Conservation (phyloP, 2,888 invertebrate species). For the Latheticus oryzae region DNA sequence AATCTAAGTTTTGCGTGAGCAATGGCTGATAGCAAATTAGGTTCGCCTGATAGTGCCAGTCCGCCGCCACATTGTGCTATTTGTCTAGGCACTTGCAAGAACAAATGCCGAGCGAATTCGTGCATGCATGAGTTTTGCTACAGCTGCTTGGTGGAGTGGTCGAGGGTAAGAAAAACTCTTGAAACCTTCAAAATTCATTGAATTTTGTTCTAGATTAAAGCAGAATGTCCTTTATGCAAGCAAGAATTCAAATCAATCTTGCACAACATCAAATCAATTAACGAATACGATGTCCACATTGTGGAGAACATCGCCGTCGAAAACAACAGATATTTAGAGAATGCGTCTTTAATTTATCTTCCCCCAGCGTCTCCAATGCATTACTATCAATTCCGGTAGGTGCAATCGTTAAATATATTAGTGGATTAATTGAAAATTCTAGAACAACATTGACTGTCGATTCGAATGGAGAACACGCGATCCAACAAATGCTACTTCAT, state of each 20-base stretch:
- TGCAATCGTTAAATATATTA: conserved; percentile 17
- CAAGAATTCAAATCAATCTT: conserved; percentile 91
- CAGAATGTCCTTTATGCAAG: conserved; percentile 95
- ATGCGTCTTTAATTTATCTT: conserved; percentile 37
- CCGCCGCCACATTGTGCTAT: conserved; percentile 93
- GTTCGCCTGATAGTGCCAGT: conserved; percentile 54
- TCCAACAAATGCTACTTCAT: conserved; percentile 70
- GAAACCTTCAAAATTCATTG: not conserved
- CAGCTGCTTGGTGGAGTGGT: conserved; percentile 92
- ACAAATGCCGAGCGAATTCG: conserved; percentile 91
- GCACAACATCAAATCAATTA: conserved; percentile 88
- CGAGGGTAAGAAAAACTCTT: conserved; percentile 73
- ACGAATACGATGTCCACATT: conserved; percentile 88
- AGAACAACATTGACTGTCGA: conserved; percentile 79
- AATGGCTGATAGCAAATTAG: conserved; percentile 56
- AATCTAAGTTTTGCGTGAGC: conserved; percentile 2
- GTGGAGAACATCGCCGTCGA: conserved; percentile 59
- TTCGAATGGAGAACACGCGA: conserved; percentile 71
- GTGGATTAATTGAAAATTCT: conserved; percentile 40
- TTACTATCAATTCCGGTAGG: conserved; percentile 64
- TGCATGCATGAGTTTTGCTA: conserved; percentile 97
- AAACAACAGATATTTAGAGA: conserved; percentile 42
- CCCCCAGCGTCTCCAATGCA: conserved; percentile 53
- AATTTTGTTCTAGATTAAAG: conserved; percentile 75
- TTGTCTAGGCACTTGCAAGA: conserved; percentile 86